A percentile compares a stretch with the other conserved stretches of the same genome.
These are phyloP conservation scores for Delichon dasypus DNA, from an alignment of 2,797 vertebrate genomes.

Conservation along the genomic window DNA sequence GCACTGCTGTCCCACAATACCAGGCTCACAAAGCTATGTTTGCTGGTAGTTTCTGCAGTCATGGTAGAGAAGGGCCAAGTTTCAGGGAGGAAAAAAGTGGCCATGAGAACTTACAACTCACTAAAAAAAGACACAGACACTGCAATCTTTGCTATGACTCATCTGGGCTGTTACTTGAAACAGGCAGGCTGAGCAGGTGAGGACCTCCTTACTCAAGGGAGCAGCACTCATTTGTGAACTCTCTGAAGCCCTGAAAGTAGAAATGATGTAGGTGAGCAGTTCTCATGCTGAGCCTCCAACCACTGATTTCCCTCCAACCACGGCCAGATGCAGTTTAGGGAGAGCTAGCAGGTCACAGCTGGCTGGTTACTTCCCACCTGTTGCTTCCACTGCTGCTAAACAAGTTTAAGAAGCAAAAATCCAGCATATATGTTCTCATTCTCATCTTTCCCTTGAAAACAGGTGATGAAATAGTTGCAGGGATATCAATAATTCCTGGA, in stretches of 20 bases:
- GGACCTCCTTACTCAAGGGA: slow-evolving; percentile 31
- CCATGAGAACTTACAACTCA: slow-evolving; percentile 31
- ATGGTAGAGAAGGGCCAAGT: not conserved
- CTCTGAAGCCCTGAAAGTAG: slow-evolving; percentile 28
- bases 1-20: accelerated
- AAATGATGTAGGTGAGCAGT: not conserved
- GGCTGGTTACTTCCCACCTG: slow-evolving; percentile 9
- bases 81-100: slow-evolving; percentile 18
- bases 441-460: not conserved
- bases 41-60: not conserved
- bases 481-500: not conserved
- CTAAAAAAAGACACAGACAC: slow-evolving; percentile 40
- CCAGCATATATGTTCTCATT: not conserved
- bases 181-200: not conserved
- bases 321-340: not conserved
- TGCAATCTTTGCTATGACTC: slow-evolving; percentile 55
- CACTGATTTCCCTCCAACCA: not conserved
- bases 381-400: not conserved
- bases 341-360: not conserved
- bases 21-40: not conserved
- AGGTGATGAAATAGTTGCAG: not conserved
- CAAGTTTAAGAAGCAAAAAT: not conserved
- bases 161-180: slow-evolving; percentile 17
- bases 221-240: not conserved
- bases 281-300: not conserved